Evolutionary conservation across 2,113 vertebrate genomes (phyloP).

Genomic region (Brachypteracias leptosomus): DNA sequence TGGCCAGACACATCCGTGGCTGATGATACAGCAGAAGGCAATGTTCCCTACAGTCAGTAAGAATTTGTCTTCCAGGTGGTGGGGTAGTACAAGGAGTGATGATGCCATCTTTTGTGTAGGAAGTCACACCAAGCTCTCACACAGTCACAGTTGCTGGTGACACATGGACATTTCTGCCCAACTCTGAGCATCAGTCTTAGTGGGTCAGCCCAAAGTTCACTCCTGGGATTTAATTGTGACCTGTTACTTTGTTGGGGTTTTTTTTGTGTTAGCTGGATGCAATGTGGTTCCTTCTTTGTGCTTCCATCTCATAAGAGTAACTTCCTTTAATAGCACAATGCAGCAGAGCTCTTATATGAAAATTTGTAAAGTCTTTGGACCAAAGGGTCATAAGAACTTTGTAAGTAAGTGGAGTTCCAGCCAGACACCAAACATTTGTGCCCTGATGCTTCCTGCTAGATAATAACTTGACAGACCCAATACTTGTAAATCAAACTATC

Average conservation of each 20-base stretch:
- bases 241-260: not conserved
- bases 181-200: not conserved
- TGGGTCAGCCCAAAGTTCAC: not conserved
- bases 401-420: not conserved
- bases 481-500: conserved; percentile 6
- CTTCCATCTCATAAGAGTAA: not conserved
- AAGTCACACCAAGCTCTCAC: not conserved
- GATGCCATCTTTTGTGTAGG: conserved; percentile 4
- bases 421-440: not conserved
- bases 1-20: not conserved
- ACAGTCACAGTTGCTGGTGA: not conserved
- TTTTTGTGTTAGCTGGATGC: not conserved
- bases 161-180: not conserved
- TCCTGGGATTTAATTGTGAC: not conserved
- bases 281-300: not conserved
- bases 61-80: not conserved
- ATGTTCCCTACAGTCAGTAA: not conserved
- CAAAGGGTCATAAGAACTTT: not conserved
- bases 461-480: not conserved
- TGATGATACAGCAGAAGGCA: conserved; percentile 43
- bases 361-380: not conserved
- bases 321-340: not conserved
- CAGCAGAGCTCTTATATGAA: not conserved
- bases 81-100: not conserved
- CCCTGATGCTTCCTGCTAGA: not conserved